Evolutionary conservation across 2,797 vertebrate genomes (phyloP), one percentile per base, ranked within the genome.

Genomic region (Gila robusta): DNA sequence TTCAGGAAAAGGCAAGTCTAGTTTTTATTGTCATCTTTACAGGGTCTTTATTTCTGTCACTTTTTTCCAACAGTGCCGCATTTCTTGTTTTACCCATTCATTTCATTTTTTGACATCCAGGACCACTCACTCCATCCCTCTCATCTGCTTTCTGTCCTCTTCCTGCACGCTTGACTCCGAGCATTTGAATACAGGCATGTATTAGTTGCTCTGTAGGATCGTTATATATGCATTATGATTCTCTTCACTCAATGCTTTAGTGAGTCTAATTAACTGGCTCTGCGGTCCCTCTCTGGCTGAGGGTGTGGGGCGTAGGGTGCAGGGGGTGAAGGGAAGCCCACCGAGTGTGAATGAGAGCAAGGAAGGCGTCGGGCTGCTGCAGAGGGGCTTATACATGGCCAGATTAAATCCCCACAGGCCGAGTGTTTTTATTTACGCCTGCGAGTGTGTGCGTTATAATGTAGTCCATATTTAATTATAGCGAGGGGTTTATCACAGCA

Each of bases 391-490:
- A 92, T 90, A 90, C 90, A 88, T 88, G 90, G 88, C 84, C 88
- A 91, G 89, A 89, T 90, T 95, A 86, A 95, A 95, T 94, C 94
- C 94, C 93, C 94, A 93, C 91, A 92, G 93, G 56, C 52, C 44
- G 92, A 93, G 92, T 95, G 94, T 95, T 94, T 94, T 95, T 95
- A 94, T 94, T 84, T 88, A 82, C 93, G 67, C 69, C 69, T 52
- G 69, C n/a, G 52, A 93, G 94, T 94, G 92, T 93, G 92, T 94
- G 94, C 91, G 94, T 92, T 92, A 92, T 93, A 93, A 94, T 90
- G 93, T 93, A 93, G 94, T 93, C 94, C 91, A 93, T 95, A 94
- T 96, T 95, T 96, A 96, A 96, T 96, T 96, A 96, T 93, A 92
- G 93, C 93, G 91, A 88, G 93, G 91, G 94, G 94, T 94, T 96